Base-by-base conservation (phyloP, 1,140 invertebrate genomes). In the Laupala kohalensis region DNA sequence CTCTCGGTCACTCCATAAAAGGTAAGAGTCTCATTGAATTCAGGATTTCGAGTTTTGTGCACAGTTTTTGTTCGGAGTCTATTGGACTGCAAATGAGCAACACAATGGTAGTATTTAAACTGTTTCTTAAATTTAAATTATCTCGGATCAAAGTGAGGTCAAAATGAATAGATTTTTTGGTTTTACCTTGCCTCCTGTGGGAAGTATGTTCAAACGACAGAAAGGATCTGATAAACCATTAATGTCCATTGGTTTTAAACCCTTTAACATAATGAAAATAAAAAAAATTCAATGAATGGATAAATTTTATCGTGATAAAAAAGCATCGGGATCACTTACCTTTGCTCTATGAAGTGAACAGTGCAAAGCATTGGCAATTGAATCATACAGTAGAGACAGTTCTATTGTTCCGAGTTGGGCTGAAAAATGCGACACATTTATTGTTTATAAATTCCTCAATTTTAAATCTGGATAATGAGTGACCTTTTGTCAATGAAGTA, bases 171-270 rank as follows among this genome's bases (percentile, higher is more conserved):
- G 63, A 64, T 24, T 15, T 4, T 5, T 53, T 13, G 1, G 19
- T 29, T 74, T 78, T 77, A 86, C 85, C 79, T 88, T 87, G 69
- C 83, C 86, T 76, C 86, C 86, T 75, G 87, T 84, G 15, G 92
- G 92, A 69, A 95, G 80, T 63, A 96, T 86, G 78, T 95, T 93
- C 15, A 96, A 83, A 79, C 93, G 92, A 77, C 94, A 94, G 79
- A 94, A 97, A 3, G 94, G 92, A 85, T 97, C 94, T 5, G 93
- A 89, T n/a, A 95, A 83, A 1, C 93, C 93, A 75, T 92, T 90
- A 74, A 91, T 91, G 78, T 97, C 94, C 90, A 94, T 96, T 15
- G 92, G 87, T 69, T 88, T 90, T 13, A 97, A 81, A 75, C 89
- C 81, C 85, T 86, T 9, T 67, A n/a, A 71, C 28, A 70, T 6